phyloP scores from a whole-genome alignment of 1,140 invertebrate genomes.

The Lordiphosa collinella region DNA sequence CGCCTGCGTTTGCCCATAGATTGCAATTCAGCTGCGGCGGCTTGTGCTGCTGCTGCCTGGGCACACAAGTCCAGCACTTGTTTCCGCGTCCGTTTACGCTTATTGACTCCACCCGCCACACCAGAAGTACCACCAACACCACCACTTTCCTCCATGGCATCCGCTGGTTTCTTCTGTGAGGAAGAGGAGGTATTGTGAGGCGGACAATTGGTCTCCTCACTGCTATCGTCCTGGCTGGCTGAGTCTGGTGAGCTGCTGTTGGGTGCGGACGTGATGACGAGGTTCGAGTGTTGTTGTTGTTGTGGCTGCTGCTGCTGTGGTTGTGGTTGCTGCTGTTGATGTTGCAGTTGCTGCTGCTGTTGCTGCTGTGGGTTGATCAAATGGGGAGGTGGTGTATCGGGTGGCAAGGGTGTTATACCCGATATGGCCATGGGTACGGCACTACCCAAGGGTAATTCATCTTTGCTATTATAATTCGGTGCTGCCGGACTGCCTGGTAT shows the following conservation, averaged over 20 bases:
- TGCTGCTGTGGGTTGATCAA: constrained; percentile 6
- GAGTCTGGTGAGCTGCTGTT: constrained; percentile 75
- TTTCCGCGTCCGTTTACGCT: constrained; percentile 81
- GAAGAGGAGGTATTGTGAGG: no score
- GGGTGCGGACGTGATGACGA: constrained; percentile 6
- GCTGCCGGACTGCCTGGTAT: constrained; percentile 93
- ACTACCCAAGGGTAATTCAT: constrained; percentile 23
- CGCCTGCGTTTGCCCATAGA: constrained; percentile 53
- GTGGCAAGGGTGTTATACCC: constrained; percentile 35
- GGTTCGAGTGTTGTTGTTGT: no score
- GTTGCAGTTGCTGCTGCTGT: constrained; percentile 5
- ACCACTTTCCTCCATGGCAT: constrained; percentile 3
- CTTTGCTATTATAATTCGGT: constrained; percentile 81
- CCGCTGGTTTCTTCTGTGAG: no score
- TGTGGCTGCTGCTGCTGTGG: not conserved
- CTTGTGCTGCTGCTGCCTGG: constrained; percentile 19
- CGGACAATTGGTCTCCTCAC: constrained; percentile 62
- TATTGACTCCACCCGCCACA: constrained; percentile 67
- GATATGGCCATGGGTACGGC: constrained; percentile 16
- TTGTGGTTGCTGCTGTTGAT: not conserved
- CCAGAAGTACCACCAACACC: not conserved
- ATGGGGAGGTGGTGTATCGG: constrained; percentile 33
- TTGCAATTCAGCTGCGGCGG: constrained; percentile 41
- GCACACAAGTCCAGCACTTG: constrained; percentile 71
- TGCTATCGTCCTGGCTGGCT: constrained; percentile 73